Evolutionary conservation across 2,888 invertebrate species (phyloP), one percentile per base, ranked within the genome.

Genomic region (Blastobasis adustella): DNA sequence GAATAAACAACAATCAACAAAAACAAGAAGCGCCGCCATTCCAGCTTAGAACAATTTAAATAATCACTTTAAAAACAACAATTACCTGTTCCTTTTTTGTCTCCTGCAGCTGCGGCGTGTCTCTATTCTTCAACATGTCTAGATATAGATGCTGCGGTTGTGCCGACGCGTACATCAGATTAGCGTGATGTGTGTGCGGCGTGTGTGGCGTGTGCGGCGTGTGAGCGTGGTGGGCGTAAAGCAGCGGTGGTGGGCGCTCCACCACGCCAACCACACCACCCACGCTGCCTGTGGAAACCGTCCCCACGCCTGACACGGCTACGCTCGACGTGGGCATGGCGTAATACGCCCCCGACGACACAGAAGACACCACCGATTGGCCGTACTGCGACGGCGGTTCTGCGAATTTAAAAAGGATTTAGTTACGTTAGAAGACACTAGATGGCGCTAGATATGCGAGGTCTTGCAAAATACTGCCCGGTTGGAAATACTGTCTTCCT

Each of bases 161-260:
- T 62, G 83, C 80, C 7, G 80, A 82, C 53, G 82, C 79, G 10
- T 83, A 82, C 82, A 82, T 77, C 5, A 83, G 55, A 58, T 69
- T 71, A 6, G 76, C 60, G 57, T 82, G 79, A 52, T 84, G 83
- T 10, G 80, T 77, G 52, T 84, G 83, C 10, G 80, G 77, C 39
- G 77, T 73, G 52, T 79, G 79, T 1, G 81, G 79, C 0, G 82
- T 74, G 58, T 79, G 80, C 5, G 82, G 82, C 5, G 84, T 79
- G 61, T 87, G 86, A 2, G 78, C 78, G 58, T 83, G 85, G 57
- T 82, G 82, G 9, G 84, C 79, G 67, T 87, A 89, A 55, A 88
- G 57, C 10, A 89, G 58, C 0, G 87, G 85, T 0, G 87, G 87
- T 1, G 86, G 82, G 0, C 86, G 69, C 57, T 87, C 86, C 0